Evolutionary conservation across 1,140 invertebrate species (phyloP).

Genomic region (Penaeus chinensis): DNA sequence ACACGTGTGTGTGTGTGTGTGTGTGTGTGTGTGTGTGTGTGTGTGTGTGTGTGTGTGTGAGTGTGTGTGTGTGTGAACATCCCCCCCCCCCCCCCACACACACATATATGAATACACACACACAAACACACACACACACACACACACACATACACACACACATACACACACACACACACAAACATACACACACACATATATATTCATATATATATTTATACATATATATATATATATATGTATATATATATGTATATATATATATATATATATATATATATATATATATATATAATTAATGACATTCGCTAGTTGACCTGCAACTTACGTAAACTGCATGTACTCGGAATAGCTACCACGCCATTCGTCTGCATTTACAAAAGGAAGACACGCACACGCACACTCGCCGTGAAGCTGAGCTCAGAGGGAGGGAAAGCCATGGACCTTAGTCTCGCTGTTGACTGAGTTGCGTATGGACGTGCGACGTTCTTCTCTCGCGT

Average conservation of each 20-base stretch:
- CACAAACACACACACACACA: background rate
- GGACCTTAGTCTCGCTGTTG: too few relatives aligned
- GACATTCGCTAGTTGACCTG: background rate
- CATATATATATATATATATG: conserved; percentile 16
- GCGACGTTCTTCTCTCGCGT: too few relatives aligned
- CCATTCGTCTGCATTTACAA: background rate
- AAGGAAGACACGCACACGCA: background rate
- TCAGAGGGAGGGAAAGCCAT: too few relatives aligned
- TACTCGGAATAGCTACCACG: background rate
- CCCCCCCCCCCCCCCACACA: too few relatives aligned
- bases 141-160: background rate
- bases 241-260: conserved; percentile 19
- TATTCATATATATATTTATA: conserved; percentile 11
- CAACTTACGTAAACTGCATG: background rate
- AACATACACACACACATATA: background rate
- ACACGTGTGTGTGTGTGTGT: background rate
- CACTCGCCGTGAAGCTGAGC: too few relatives aligned
- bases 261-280: conserved; percentile 1
- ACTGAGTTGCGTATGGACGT: too few relatives aligned
- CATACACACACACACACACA: background rate
- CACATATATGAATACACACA: too few relatives aligned
- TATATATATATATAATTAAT: background rate
- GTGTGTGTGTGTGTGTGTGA: conserved; percentile 24
- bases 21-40: conserved; percentile 20
- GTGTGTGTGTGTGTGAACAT: background rate